Evolutionary conservation across 2,797 vertebrate species (phyloP), one percentile per base, ranked within the genome.

Genomic region (Tauraco hartlaubi): DNA sequence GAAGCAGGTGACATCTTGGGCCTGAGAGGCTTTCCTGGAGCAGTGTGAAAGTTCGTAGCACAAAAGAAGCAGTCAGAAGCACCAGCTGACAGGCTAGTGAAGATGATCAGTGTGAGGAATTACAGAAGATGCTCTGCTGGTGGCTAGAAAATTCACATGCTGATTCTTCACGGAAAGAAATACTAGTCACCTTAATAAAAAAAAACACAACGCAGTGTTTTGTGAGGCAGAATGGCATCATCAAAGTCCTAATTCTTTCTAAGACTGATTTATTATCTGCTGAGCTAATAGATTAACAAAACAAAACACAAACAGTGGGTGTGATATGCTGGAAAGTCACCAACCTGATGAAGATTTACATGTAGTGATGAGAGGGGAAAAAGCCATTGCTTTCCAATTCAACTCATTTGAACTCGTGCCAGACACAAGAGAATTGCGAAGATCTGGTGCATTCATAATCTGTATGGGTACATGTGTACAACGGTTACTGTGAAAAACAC

Each of bases 321-420:
- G 75, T 58, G 78, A 87, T 95, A 73, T 35, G 48, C 84, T 91
- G 88, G 92, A 92, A 94, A 93, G 54, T 58, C 85, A 96, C 72
- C 85, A 92, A 80, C 52, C 20, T 69, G 71, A n/a, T 78, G 85
- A 96, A 90, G 89, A 94, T 94, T 76, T 92, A 51, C 92, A 56
- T 48, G 71, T 33, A 77, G 71, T 59, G 83, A 93, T 82, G 93
- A 80, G 78, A 84, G 63, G 72, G 68, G 75, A 2, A 82, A 92
- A 95, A 94, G 44, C 48, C 78, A 79, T 63, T 0, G 0, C 61
- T 91, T 97, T 91, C 86, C 79, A 79, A 80, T 78, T 92, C 84
- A 91, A 86, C 82, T 88, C 69, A 39, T 88, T 55, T 97, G 96
- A 96, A 93, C 75, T 76, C 48, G 62, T 81, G 93, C 96, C 95